Evolutionary conservation across 1,140 invertebrate genomes (phyloP), one percentile per base, ranked within the genome.

Genomic region (Diorhabda sublineata): DNA sequence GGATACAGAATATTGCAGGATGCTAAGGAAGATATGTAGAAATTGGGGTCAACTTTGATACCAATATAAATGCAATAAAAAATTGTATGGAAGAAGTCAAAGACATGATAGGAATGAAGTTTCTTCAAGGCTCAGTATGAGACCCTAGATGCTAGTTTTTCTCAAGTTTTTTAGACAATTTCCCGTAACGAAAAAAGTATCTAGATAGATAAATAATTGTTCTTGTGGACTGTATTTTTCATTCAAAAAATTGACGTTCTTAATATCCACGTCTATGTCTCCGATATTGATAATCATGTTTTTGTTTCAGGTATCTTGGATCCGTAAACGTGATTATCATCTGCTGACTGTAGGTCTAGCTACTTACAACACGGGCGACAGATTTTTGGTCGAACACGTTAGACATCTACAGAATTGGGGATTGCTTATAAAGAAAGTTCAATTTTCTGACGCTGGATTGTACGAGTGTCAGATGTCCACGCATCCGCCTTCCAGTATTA

Each of bases 401-500:
- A 86, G 89, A 67, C 89, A 90, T 76, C 83, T 87, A 73, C 84
- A 89, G 84, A 89, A 92, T 73, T 92, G 91, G 90, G 87, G 88
- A 3, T 82, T 93, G 52, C 85, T 90, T 70, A 89, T 93, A 75
- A 88, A 89, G 75, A 86, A 86, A 71, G 90, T 91, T 4, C 88
- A 86, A 45, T 82, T 86, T 4, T 83, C 87, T 9, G 91, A 93
- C 76, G 87, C 86, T 5, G 91, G 91, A n/a, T 80, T 90, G 43
- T 93, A 92, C 77, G 91, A 92, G 81, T 93, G 91, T 80, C 91
- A 92, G 85, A 86, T 92, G 71, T 91, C 90, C 60, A 90, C 90
- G 58, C 90, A 93, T 81, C 91, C 91, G 64, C 90, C 91, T 65
- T 87, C 89, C 60, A 91, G 89, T 79, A 90, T 91, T 81, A 88